A percentile compares a stretch with the other conserved stretches of the same genome.
These are phyloP conservation scores for Platynereis dumerilii DNA, from an alignment of 2,888 invertebrate genomes.

Conservation along the genomic window DNA sequence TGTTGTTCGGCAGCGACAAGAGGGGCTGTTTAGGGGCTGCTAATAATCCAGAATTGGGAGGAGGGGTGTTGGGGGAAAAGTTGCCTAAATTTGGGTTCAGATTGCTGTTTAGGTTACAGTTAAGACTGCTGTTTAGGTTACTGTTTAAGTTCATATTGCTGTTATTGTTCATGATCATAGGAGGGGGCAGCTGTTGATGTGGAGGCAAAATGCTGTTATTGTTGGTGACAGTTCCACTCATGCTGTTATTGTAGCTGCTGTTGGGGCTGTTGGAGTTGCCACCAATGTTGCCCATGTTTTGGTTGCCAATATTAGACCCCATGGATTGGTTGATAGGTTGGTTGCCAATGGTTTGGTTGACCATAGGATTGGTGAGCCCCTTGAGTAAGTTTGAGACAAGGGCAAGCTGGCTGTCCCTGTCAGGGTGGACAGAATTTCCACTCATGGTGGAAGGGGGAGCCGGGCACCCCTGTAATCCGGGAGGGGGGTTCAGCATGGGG, in stretches of 20 bases:
- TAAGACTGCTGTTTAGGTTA: constrained; percentile 5
- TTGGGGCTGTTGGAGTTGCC: neutral
- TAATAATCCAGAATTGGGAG: constrained; percentile 1
- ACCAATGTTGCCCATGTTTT: neutral
- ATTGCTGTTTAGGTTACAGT: constrained; percentile 10
- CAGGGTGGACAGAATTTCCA: neutral
- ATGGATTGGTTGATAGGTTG: too few relatives aligned
- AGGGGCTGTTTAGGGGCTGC: neutral
- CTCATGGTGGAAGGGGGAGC: too few relatives aligned
- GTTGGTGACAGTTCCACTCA: neutral
- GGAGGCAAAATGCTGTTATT: neutral
- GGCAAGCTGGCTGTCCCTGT: constrained; percentile 17
- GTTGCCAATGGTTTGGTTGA: too few relatives aligned
- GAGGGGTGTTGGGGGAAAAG: constrained; percentile 13
- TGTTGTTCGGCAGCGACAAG: neutral
- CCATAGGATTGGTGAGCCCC: neutral
- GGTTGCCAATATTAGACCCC: too few relatives aligned
- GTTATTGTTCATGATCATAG: too few relatives aligned
- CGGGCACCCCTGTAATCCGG: neutral
- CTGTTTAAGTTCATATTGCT: neutral
- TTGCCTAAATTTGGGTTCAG: constrained; percentile 13
- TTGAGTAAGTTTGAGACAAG: constrained; percentile 17
- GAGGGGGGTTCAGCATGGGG: constrained; percentile 2
- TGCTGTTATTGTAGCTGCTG: constrained; percentile 2
- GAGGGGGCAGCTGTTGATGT: too few relatives aligned